These are phyloP conservation scores for Podotricha telesiphe DNA, from an alignment of 2,888 invertebrate genomes.

Conservation along the genomic window DNA sequence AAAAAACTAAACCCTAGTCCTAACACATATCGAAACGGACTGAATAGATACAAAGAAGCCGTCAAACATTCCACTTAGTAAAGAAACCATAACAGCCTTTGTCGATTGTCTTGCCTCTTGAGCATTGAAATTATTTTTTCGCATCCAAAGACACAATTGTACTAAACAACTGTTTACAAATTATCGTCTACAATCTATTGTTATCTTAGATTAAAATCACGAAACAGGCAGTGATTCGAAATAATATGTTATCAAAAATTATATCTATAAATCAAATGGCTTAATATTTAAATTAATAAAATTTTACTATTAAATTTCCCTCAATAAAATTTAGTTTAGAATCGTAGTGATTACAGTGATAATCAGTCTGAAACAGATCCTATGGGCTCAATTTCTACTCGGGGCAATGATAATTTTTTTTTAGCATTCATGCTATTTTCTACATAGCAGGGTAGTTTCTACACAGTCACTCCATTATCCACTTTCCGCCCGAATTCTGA, in stretches of 20 bases:
- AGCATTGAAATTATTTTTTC: constrained; percentile 60
- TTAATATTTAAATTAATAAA: too few species aligned
- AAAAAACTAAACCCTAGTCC: not conserved
- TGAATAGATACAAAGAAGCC: constrained; percentile 47
- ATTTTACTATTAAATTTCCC: too few species aligned
- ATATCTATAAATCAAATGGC: constrained; percentile 19
- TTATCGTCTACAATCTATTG: constrained; percentile 73
- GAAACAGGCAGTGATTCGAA: constrained; percentile 51
- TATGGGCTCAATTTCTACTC: too few species aligned
- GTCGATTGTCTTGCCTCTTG: constrained; percentile 60
- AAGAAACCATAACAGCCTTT: constrained; percentile 70
- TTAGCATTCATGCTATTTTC: too few species aligned
- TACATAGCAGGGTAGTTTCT: too few species aligned
- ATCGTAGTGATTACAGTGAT: too few species aligned
- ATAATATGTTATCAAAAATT: constrained; percentile 39
- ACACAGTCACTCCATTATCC: too few species aligned
- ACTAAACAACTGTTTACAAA: constrained; percentile 77
- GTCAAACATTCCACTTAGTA: constrained; percentile 62
- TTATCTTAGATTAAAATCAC: constrained; percentile 62
- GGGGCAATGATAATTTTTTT: too few species aligned
- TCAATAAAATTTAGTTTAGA: too few species aligned
- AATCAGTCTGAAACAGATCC: too few species aligned
- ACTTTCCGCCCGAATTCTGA: too few species aligned
- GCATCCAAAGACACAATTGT: constrained; percentile 61
- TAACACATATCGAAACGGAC: not conserved